Percentiles rank a stretch among this genome's conserved stretches.
Evolutionary conservation across 2,888 invertebrate species (phyloP).

Genomic region (Steinernema hermaphroditum): DNA sequence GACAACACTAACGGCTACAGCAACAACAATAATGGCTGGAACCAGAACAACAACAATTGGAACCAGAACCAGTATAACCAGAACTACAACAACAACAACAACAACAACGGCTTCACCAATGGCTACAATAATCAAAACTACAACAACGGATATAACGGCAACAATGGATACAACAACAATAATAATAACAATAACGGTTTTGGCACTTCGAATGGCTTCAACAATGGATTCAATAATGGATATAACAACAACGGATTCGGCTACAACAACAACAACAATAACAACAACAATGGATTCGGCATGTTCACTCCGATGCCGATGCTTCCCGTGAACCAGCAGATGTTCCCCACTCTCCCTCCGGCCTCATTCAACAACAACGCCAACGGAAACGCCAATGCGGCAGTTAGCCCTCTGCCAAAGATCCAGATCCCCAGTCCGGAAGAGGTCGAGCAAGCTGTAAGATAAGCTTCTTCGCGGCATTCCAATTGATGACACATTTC

Average conservation of each 20-base stretch:
- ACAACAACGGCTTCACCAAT: not conserved
- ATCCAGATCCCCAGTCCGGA: constrained; percentile 13
- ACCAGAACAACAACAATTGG: too few relatives aligned
- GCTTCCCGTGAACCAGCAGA: constrained; percentile 13
- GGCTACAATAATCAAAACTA: constrained; percentile 2
- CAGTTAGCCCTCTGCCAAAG: not conserved
- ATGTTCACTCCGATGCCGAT: constrained; percentile 26
- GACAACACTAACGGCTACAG: too few relatives aligned
- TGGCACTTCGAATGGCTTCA: not conserved
- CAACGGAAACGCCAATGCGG: not conserved
- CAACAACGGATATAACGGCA: constrained; percentile 1
- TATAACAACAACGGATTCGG: not conserved
- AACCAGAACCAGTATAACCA: too few relatives aligned
- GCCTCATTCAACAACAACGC: constrained; percentile 17
- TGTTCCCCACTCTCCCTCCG: constrained; percentile 15
- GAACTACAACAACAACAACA: too few relatives aligned
- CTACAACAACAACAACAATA: constrained; percentile 6
- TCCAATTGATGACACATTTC: not conserved
- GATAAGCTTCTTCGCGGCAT: not conserved
- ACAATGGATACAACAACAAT: constrained; percentile 14
- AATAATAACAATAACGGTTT: not conserved
- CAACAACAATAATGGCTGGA: too few relatives aligned
- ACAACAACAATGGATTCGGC: constrained; percentile 15
- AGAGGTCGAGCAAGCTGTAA: not conserved
- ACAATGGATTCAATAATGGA: constrained; percentile 5